Base-by-base conservation (phyloP, 2,797 vertebrate genomes). In the Benthosema pterotum region DNA sequence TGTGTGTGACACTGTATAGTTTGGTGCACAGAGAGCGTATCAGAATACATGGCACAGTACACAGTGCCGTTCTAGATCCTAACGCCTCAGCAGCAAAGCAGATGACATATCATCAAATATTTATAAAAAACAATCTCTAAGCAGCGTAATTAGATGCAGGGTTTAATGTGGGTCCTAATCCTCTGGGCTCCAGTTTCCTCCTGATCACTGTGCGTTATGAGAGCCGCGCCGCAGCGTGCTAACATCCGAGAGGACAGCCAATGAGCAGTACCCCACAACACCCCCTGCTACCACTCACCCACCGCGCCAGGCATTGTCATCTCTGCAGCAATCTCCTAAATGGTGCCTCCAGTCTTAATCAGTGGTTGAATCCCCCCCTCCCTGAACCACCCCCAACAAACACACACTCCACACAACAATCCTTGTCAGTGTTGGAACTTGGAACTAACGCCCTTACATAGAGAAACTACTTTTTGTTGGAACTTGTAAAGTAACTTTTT, bases 71-170 rank as follows among this genome's bases (percentile, higher is more conserved):
- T 22, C n/a, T n/a, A n/a, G n/a, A n/a, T n/a, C 18, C 17, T 38
- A 42, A 61, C 65, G 60, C 71, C 70, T 79, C 77, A 76, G 83
- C 81, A 75, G 72, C 60, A 85, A 88, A 81, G 69, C 85, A 83
- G 81, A 90, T 93, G 91, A 93, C 86, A 91, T 88, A 86, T 88
- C 85, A 94, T 94, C 88, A 94, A 94, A 94, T 94, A 94, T 95
- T 94, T 92, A 94, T 94, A 79, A 89, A 91, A 92, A 92, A 89
- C 84, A 86, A 92, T 85, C 83, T 85, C 82, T 42, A 80, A 79
- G 81, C 88, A 90, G 86, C 70, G 84, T 91, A 91, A 94, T 94
- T 93, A 93, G 91, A 88, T 76, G 77, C 78, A 49, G 57, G 79
- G 49, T 83, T 86, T 88, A 87, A 91, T 91, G 87, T 86, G 68